Evolutionary conservation across 2,113 vertebrate species (phyloP).

Genomic region (Alaudala cheleensis): DNA sequence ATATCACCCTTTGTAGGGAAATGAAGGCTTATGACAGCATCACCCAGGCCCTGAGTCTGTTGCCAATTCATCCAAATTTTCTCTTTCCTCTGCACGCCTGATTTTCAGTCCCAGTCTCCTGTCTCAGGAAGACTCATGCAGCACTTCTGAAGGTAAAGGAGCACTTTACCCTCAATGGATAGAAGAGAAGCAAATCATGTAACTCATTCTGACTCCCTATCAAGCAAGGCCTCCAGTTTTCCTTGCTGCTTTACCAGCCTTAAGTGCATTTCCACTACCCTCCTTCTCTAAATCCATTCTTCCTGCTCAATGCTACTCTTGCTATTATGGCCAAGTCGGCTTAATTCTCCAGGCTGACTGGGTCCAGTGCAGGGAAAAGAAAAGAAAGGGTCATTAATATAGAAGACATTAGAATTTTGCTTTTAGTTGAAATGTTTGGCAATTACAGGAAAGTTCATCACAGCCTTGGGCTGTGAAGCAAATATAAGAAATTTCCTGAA

Average conservation of each 20-base stretch:
- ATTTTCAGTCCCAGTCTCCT: background rate
- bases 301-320: background rate
- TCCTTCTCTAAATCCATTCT: background rate
- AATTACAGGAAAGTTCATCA: constrained; percentile 5
- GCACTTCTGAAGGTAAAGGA: background rate
- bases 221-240: background rate
- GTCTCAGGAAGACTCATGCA: background rate
- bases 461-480: background rate
- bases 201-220: background rate
- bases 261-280: background rate
- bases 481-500: background rate
- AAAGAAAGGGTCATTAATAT: background rate
- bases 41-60: background rate
- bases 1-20: background rate
- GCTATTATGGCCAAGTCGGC: background rate
- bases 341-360: background rate
- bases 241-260: background rate
- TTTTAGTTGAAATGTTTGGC: background rate
- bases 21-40: background rate
- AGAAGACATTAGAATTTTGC: background rate
- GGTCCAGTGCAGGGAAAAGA: background rate
- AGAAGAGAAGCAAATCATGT: background rate
- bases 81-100: background rate
- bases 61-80: background rate
- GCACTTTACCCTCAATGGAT: background rate